These are phyloP conservation scores for Phragmatobia fuliginosa DNA, from an alignment of 2,888 invertebrate species.

Conservation along the genomic window DNA sequence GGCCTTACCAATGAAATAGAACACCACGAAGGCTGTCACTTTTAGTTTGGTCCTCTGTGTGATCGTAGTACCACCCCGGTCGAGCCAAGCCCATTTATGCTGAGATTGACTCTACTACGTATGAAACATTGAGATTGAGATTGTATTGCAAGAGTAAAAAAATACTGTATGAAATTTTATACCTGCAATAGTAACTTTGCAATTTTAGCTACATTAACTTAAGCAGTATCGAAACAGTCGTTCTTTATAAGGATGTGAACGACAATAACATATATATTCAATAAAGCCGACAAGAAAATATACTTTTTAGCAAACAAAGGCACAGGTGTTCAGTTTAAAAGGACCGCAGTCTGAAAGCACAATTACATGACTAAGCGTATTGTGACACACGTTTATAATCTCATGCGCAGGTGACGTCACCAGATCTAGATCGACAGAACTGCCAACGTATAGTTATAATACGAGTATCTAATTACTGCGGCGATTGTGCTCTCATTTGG, in stretches of 20 bases:
- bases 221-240: not conserved
- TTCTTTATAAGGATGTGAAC: slow-evolving; percentile 6
- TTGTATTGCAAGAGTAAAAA: not conserved
- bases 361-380: slow-evolving; percentile 53
- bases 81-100: no score
- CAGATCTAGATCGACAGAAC: slow-evolving; percentile 47
- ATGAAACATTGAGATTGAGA: no score
- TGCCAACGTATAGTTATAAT: slow-evolving; percentile 44
- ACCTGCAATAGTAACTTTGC: not conserved
- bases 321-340: slow-evolving; percentile 48
- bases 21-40: no score
- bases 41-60: no score
- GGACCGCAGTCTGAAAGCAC: slow-evolving; percentile 39
- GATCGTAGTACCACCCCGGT: no score
- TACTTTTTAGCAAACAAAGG: slow-evolving; percentile 24
- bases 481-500: slow-evolving; percentile 35
- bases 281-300: slow-evolving; percentile 6
- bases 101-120: no score
- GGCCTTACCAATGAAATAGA: no score
- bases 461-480: slow-evolving; percentile 45
- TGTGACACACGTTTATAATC: slow-evolving; percentile 44
- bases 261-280: not conserved
- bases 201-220: not conserved
- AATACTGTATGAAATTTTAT: not conserved
- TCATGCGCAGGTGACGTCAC: slow-evolving; percentile 53